Percentiles rank a stretch among this genome's conserved stretches.
Evolutionary conservation across 2,113 vertebrate species (phyloP).

Genomic region (Charadrius vociferus): DNA sequence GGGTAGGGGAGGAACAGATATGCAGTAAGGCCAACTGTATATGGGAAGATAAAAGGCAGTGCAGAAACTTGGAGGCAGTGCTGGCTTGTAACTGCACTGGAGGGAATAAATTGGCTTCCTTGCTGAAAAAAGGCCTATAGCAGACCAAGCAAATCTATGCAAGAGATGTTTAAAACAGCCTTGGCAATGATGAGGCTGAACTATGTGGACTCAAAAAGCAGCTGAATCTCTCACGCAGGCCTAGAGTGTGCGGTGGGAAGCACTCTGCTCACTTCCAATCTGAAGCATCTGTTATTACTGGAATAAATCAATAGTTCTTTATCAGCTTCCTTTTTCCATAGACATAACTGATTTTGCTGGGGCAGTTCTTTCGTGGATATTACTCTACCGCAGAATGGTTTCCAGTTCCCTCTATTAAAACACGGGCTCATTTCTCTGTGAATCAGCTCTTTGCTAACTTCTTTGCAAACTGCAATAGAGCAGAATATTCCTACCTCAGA

Average conservation of each 20-base stretch:
- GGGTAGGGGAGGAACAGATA: neutral
- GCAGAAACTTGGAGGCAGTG: neutral
- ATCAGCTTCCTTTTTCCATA: neutral
- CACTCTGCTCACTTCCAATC: neutral
- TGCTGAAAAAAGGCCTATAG: neutral
- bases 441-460: slow-evolving; percentile 30
- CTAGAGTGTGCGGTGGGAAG: neutral
- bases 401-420: neutral
- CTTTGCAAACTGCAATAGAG: neutral
- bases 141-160: neutral
- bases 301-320: neutral
- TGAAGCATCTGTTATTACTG: neutral
- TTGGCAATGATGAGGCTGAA: neutral
- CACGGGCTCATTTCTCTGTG: neutral
- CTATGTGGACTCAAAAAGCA: neutral
- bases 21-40: neutral
- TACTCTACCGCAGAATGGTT: accelerated
- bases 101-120: neutral
- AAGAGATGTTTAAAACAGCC: neutral
- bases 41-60: neutral
- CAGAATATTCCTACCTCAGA: neutral
- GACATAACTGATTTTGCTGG: neutral
- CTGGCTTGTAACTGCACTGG: neutral
- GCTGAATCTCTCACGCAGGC: neutral
- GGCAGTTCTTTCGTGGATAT: neutral